These are phyloP conservation scores for Linnaemya vulpina DNA, from an alignment of 2,888 invertebrate genomes.

Conservation along the genomic window DNA sequence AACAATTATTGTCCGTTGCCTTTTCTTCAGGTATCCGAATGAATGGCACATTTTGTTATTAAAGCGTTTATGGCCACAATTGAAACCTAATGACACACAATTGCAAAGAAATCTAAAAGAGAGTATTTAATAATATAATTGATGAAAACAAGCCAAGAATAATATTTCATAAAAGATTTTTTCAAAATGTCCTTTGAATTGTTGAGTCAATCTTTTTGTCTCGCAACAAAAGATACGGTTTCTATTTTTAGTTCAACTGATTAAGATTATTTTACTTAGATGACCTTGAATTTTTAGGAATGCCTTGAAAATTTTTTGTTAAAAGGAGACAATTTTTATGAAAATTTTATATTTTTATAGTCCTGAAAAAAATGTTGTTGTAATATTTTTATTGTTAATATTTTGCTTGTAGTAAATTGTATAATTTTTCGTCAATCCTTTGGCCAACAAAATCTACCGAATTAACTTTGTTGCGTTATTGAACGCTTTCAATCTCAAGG, in stretches of 20 bases:
- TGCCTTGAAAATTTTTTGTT: too few relatives aligned
- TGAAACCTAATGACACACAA: conserved; percentile 65
- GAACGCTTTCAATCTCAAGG: too few relatives aligned
- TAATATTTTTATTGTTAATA: too few relatives aligned
- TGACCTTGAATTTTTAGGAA: too few relatives aligned
- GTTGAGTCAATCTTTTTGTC: conserved; percentile 5
- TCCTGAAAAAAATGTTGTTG: background rate
- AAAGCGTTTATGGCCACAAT: conserved; percentile 60
- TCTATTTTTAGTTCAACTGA: conserved; percentile 29
- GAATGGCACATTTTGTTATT: conserved; percentile 47
- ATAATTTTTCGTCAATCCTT: too few relatives aligned
- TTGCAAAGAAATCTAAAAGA: background rate
- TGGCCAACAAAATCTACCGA: too few relatives aligned
- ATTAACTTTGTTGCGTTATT: too few relatives aligned
- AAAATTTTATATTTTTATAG: too few relatives aligned
- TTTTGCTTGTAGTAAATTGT: too few relatives aligned
- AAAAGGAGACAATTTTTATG: too few relatives aligned
- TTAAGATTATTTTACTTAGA: background rate
- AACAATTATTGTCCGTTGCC: conserved; percentile 66
- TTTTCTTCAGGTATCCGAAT: conserved; percentile 57
- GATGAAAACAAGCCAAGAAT: conserved; percentile 21
- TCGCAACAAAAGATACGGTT: background rate
- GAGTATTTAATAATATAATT: background rate
- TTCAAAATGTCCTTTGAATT: background rate
- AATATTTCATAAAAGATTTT: conserved; percentile 7